Evolutionary conservation across 2,113 vertebrate species (phyloP), one percentile per base, ranked within the genome.

Genomic region (Corynorhinus townsendii): DNA sequence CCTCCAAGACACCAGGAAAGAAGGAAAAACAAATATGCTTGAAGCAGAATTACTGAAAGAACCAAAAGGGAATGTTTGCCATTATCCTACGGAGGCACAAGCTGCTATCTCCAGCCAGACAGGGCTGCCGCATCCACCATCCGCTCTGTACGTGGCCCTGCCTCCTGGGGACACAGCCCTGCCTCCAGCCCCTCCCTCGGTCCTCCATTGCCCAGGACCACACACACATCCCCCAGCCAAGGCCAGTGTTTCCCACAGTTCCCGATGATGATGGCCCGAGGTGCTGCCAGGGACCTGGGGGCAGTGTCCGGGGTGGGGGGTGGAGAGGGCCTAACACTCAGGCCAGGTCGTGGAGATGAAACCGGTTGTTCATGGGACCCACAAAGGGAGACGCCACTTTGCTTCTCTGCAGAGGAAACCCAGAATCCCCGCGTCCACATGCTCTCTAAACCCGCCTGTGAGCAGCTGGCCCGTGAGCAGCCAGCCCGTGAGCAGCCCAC

Each of bases 51-150:
- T 73, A 35, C 28, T 56, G 64, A 73, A 73, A 68, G 40, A 86
- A 91, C 59, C 33, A 9, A 54, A 52, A 7, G 52, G 30, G 86
- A 26, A 26, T 0, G 68, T 10, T 3, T 59, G 33, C 52, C 38
- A 43, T 35, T 11, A 10, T 6, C 47, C 28, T 5, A 1, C 0
- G 45, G 6, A 54, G 5, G n/a, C 14, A 47, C 35, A 2, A 0
- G 1, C 9, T 45, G 20, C 35, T 33, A 16, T 16, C 49, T 10
- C 62, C 59, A 45, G 43, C 0, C 38, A 79, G 56, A 59, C 33
- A 54, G 30, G 82, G 0, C 49, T n/a, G 16, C 38, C 3, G 33
- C 35, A 11, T 54, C 82, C 56, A 12, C 12, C 88, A 4, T 0
- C 35, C 7, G 43, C 7, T 49, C 2, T 0, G 54, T 20, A 22